Base-by-base conservation (phyloP, 2,113 vertebrate species). In the Coregonus clupeaformis region DNA sequence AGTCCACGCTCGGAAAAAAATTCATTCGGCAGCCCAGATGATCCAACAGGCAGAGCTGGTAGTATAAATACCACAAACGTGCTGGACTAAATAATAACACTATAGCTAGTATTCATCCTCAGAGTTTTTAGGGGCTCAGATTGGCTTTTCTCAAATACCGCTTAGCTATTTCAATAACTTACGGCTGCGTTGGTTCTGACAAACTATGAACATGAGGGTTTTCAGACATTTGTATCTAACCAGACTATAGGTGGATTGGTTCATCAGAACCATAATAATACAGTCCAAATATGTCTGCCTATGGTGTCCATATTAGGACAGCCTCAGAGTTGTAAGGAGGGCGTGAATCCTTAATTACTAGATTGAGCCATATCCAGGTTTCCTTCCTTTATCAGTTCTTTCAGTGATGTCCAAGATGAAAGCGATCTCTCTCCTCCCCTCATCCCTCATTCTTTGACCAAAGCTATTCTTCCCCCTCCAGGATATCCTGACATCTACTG, bases 1-100 rank as follows among this genome's bases (percentile, higher is more conserved):
- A 71, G 80, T 25, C 3, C 63, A 73, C 70, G 69, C 82, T 87
- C n/a, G n/a, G n/a, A n/a, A n/a, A n/a, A n/a, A n/a, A 4, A 68
- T 36, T 36, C 32, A 68, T 32, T 18, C 32, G 12, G 65, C 1
- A 36, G 6, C 36, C 32, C 14, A 32, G 20, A 68, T 42, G 66
- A 68, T 68, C 7, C 9, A 13, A 42, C 36, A 68, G 29, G 27
- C 63, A 65, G 63, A 65, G 2, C 25, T 30, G 27, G 25, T 3
- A 30, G 16, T 65, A 29, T 14, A 65, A 68, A 25, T n/a, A 42
- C 36, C 36, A 11, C 36, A 36, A 36, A 9, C 7, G 7, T 42
- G 9, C 9, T 0, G 9, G 1, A 55, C 52, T 20, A 14, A 55
- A 6, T 11, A 16, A 30, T 30, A 65, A 30, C 63, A 30, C 63